phyloP scores from a whole-genome alignment of 2,113 vertebrate species.

The Hippocampus mohnikei region DNA sequence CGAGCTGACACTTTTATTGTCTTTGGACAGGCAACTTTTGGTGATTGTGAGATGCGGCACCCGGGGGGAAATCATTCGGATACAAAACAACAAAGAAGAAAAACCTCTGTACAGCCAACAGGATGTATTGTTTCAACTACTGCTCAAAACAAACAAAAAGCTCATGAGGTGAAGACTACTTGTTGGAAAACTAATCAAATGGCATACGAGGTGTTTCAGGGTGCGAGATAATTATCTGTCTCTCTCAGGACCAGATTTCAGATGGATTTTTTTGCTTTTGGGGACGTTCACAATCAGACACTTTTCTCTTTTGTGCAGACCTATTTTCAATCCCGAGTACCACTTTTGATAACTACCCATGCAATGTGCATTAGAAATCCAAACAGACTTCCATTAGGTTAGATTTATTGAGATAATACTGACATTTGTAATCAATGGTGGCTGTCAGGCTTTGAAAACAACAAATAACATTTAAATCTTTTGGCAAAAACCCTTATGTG shows the following conservation, averaged over 20 bases:
- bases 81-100: slow-evolving; percentile 5
- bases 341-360: background rate
- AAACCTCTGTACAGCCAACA: slow-evolving; percentile 5
- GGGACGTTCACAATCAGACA: background rate
- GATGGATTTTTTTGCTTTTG: slow-evolving; percentile 14
- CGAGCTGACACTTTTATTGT: slow-evolving; percentile 24
- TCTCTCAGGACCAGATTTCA: slow-evolving; percentile 30
- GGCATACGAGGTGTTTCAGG: slow-evolving; percentile 29
- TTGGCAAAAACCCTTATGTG: slow-evolving; percentile 31
- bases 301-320: background rate
- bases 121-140: slow-evolving; percentile 14
- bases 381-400: slow-evolving; percentile 61
- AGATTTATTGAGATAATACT: slow-evolving; percentile 80
- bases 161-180: slow-evolving; percentile 19
- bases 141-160: slow-evolving; percentile 6
- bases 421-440: slow-evolving; percentile 73
- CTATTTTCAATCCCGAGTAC: background rate
- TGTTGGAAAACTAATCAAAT: slow-evolving; percentile 23
- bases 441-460: slow-evolving; percentile 70
- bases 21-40: slow-evolving; percentile 27
- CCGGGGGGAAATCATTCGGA: slow-evolving; percentile 19
- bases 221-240: slow-evolving; percentile 28
- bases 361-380: slow-evolving; percentile 15
- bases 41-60: slow-evolving; percentile 21
- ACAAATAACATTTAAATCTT: slow-evolving; percentile 69